Conservation (phyloP, 2,888 invertebrate species). For the Mycogona germanica region DNA sequence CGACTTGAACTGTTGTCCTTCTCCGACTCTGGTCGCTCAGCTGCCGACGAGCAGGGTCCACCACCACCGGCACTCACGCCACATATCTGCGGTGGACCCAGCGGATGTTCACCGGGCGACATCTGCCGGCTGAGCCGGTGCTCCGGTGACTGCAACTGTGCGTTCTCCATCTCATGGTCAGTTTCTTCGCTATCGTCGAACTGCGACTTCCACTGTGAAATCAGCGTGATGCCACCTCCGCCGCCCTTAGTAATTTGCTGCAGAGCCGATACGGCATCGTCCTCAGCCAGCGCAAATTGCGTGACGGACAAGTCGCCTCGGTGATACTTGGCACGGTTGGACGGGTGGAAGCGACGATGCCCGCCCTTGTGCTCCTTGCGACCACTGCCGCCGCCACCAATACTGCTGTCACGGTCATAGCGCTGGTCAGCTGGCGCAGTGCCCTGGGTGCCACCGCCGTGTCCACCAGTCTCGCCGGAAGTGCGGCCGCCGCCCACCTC, state of each 20-base stretch:
- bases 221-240: constrained; percentile 62
- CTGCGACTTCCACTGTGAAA: constrained; percentile 91
- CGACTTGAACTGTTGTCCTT: constrained; percentile 14
- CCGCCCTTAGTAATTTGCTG: constrained; percentile 83
- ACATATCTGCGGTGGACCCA: constrained; percentile 5
- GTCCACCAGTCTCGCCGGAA: constrained; percentile 6
- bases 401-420: constrained; percentile 15
- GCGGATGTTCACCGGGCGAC: constrained; percentile 11
- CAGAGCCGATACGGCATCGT: constrained; percentile 76
- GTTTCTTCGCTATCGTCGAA: constrained; percentile 92
- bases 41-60: background rate
- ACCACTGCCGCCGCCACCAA: constrained; percentile 4
- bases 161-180: constrained; percentile 88
- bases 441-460: background rate
- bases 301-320: constrained; percentile 73
- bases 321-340: constrained; percentile 21
- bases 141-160: constrained; percentile 48
- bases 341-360: constrained; percentile 24
- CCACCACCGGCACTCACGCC: too few relatives aligned
- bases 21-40: constrained; percentile 10
- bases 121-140: constrained; percentile 30
- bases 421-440: constrained; percentile 23
- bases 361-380: constrained; percentile 23
- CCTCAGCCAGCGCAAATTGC: constrained; percentile 85
- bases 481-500: constrained; percentile 13